Evolutionary conservation across 2,888 invertebrate species (phyloP), one percentile per base, ranked within the genome.

Genomic region (Pyrochroa serraticornis): DNA sequence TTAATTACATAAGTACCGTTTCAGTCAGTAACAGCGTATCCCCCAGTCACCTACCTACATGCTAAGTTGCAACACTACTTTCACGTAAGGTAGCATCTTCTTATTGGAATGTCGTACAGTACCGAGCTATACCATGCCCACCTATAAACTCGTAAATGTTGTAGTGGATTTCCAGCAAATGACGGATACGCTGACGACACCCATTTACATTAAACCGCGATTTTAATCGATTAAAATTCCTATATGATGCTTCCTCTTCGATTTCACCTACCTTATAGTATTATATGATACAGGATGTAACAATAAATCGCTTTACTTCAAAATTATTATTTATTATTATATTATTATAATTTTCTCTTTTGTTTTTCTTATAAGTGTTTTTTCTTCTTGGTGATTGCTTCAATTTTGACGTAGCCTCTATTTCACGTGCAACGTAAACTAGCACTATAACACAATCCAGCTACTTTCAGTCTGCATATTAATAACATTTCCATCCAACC

Each of bases 41-140:
- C 60, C 58, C 63, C 64, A 65, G 62, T 66, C 65, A 72, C 71
- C 63, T 66, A 67, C 66, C 71, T 72, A 71, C 71, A 73, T 71
- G 70, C 58, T 60, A 67, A 74, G 64, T 72, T 73, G 75, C 72
- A 76, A 73, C 72, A 75, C 75, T 76, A 77, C 77, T 77, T 77
- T 77, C 77, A 76, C 77, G 73, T 69, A 62, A 70, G 67, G 75
- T 74, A 75, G 73, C 77, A 74, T 76, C 73, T 74, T 75, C 74
- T 64, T 65, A 68, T 69, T 71, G 75, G 75, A 75, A 75, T 75
- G 75, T 71, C 67, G 71, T 63, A 67, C 60, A 65, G 61, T 65
- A 66, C 66, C 58, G 60, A 58, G 68, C 65, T 62, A 58, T 66
- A 67, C 66, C 22, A 22, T 22, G 22, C 22, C 68, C 67, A 64